A percentile compares a stretch with the other conserved stretches of the same genome.
Evolutionary conservation across 2,113 vertebrate species (phyloP).

Genomic region (Cichladusa arquata): DNA sequence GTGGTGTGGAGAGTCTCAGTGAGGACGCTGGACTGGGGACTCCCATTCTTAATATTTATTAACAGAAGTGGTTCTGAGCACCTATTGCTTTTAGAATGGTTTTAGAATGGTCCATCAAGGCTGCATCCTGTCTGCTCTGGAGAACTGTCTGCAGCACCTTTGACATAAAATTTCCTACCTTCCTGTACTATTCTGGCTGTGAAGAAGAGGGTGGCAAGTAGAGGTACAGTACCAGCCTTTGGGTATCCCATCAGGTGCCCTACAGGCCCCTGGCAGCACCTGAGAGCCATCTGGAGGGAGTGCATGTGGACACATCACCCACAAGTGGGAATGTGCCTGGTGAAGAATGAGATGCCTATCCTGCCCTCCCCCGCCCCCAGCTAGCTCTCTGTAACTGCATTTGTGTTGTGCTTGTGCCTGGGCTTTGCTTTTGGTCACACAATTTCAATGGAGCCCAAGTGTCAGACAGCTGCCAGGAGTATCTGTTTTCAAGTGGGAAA

Average conservation of each 20-base stretch:
- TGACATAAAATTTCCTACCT: neutral
- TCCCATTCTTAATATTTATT: neutral
- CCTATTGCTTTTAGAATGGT: neutral
- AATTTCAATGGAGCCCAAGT: neutral
- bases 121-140: neutral
- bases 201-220: neutral
- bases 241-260: fast-evolving
- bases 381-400: neutral
- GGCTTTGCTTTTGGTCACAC: neutral
- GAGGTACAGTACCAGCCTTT: neutral
- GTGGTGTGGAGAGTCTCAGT: neutral
- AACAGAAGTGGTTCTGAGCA: neutral
- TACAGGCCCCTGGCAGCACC: neutral
- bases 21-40: neutral
- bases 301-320: neutral
- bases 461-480: neutral
- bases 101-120: neutral
- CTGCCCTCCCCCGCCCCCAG: neutral
- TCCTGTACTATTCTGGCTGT: neutral
- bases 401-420: neutral
- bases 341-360: neutral
- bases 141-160: neutral
- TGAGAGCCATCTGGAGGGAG: neutral
- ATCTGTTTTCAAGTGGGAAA: neutral
- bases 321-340: neutral